These are phyloP conservation scores for Crenichthys baileyi DNA, from an alignment of 2,797 vertebrate species.

Conservation along the genomic window DNA sequence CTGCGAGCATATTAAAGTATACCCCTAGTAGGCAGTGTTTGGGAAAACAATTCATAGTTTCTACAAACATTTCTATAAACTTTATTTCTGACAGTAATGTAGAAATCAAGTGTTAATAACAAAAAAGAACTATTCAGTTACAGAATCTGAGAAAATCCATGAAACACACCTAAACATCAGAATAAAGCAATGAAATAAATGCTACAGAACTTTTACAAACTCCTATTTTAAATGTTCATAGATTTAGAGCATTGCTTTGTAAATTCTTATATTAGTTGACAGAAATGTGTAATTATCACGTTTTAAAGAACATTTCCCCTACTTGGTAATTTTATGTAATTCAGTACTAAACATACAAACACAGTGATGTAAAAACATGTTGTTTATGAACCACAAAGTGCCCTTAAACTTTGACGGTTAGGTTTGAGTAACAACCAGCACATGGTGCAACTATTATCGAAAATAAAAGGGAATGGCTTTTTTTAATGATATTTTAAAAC, in stretches of 20 bases:
- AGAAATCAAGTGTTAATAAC: slow-evolving; percentile 50
- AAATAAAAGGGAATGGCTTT: background rate
- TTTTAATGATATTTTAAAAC: background rate
- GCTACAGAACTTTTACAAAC: slow-evolving; percentile 8
- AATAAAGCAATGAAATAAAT: slow-evolving; percentile 24
- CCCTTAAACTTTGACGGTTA: slow-evolving; percentile 22
- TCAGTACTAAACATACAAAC: slow-evolving; percentile 31
- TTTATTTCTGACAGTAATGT: slow-evolving; percentile 66
- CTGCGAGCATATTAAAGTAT: slow-evolving; percentile 5
- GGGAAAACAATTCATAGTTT: slow-evolving; percentile 11
- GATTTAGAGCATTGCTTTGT: background rate
- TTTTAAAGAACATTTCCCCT: slow-evolving; percentile 17
- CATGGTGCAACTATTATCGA: background rate
- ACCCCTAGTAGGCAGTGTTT: background rate
- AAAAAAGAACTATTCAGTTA: slow-evolving; percentile 5
- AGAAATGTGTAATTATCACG: background rate
- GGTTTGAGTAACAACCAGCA: background rate
- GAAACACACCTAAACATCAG: slow-evolving; percentile 39
- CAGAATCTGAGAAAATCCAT: slow-evolving; percentile 27
- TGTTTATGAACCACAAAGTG: slow-evolving; percentile 26
- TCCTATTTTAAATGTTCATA: background rate
- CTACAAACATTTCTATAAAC: slow-evolving; percentile 46
- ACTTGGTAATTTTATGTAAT: slow-evolving; percentile 21
- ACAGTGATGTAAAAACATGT: slow-evolving; percentile 23
- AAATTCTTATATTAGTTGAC: slow-evolving; percentile 13